Conservation (phyloP, 1,140 invertebrate species). For the Drosophila miranda region DNA sequence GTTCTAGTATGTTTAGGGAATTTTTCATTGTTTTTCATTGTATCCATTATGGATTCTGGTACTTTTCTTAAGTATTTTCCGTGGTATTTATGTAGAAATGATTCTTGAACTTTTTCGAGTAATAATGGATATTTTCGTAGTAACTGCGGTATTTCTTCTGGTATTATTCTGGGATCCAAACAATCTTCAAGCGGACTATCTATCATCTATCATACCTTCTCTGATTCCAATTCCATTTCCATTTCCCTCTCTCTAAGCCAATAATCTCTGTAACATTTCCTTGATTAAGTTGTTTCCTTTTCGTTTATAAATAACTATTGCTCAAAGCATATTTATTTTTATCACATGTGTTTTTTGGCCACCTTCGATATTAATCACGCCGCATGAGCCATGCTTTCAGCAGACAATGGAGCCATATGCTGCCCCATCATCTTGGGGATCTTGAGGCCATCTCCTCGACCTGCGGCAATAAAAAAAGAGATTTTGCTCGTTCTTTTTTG, state of each 20-base stretch:
- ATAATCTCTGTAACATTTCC: neutral
- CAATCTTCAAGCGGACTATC: too few species aligned
- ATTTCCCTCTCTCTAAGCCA: too few species aligned
- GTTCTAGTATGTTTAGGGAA: neutral
- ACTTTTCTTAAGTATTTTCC: too few species aligned
- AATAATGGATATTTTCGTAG: too few species aligned
- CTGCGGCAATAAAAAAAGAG: constrained; percentile 42
- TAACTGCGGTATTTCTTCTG: too few species aligned
- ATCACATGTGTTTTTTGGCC: constrained; percentile 51
- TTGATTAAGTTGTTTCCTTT: constrained; percentile 61
- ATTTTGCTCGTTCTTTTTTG: constrained; percentile 15
- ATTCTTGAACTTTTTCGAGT: too few species aligned
- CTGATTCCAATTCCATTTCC: neutral
- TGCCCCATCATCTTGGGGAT: constrained; percentile 25
- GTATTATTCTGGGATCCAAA: too few species aligned
- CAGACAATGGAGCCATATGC: constrained; percentile 67
- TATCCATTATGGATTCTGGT: too few species aligned
- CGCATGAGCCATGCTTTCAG: constrained; percentile 68
- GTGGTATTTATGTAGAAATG: too few species aligned
- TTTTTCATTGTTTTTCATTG: too few species aligned
- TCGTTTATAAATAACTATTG: constrained; percentile 36
- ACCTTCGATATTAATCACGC: constrained; percentile 75
- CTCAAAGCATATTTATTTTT: constrained; percentile 22
- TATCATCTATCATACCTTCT: too few species aligned
- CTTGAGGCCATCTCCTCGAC: constrained; percentile 33